Evolutionary conservation across 2,888 invertebrate genomes (phyloP), one percentile per base, ranked within the genome.

Genomic region (Caenorhabditis imperialis): DNA sequence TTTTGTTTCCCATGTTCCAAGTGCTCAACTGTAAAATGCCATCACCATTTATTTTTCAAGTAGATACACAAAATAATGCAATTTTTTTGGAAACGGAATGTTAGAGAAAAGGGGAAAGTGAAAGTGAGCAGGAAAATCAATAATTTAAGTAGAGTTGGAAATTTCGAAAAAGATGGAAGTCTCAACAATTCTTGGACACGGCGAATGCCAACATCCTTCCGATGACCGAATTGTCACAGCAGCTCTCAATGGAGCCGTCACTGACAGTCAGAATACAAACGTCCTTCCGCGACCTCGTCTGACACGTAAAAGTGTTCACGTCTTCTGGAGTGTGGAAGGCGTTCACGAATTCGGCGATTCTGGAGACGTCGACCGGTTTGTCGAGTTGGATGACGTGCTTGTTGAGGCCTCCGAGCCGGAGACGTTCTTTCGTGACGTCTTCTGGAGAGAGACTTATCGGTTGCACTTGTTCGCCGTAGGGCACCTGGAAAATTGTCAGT

Each of bases 401-500:
- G 63, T 81, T 81, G 47, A 81, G 70, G 5, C 81, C 81, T 12
- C 74, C 75, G 8, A 81, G 47, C 38, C 78, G 57, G 8, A 30
- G 47, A 30, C 65, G 48, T 35, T 81, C 79, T 30, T 72, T 75
- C 6, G 65, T 48, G 20, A 75, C 40, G 48, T 78, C 78, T 25
- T 75, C 76, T 7, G 53, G 18, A n/a, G 65, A 62, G 6, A 81
- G 55, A 8, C 72, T 57, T 25, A 81, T 74, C 37, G 77, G 74
- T 55, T 81, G 80, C 30, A 81, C 74, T 76, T 81, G 81, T 53
- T 81, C 81, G 4, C 80, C 80, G 14, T 79, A 69, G 18, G 81
- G 80, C 16, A 81, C 63, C 78, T 78, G 37, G 3, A 70, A 44
- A 18, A n/a, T n/a, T n/a, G n/a, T n/a, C n/a, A n/a, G n/a, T n/a